Percentiles rank a stretch among this genome's conserved stretches.
These are phyloP conservation scores for Kryptopterus vitreolus DNA, from an alignment of 2,797 vertebrate species.

Conservation along the genomic window DNA sequence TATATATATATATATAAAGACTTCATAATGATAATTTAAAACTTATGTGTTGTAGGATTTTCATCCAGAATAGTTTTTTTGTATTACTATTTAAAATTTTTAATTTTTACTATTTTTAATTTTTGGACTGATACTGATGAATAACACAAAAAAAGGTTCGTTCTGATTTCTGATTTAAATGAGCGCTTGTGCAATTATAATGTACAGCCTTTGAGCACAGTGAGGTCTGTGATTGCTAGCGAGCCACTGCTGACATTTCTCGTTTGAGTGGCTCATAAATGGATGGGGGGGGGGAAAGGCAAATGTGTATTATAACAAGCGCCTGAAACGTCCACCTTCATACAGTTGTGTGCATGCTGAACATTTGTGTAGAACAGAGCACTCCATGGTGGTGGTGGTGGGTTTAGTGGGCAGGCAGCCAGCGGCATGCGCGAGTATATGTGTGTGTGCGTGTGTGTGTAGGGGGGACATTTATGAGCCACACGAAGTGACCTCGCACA, in stretches of 20 bases:
- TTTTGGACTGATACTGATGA: neutral
- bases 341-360: neutral
- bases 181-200: neutral
- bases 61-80: neutral
- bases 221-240: neutral
- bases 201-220: neutral
- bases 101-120: no score
- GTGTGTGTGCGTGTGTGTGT: neutral
- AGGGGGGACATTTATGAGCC: constrained; percentile 37
- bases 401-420: constrained; percentile 50
- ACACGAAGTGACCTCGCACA: constrained; percentile 69
- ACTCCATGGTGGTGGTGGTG: constrained; percentile 28
- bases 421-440: constrained; percentile 39
- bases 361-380: neutral
- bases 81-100: no score
- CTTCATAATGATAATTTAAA: no score
- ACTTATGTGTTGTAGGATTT: neutral
- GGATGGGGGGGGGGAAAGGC: neutral
- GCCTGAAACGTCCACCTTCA: neutral
- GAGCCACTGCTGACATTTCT: constrained; percentile 1
- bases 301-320: neutral
- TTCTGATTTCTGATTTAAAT: neutral
- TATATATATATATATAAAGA: no score
- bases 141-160: neutral
- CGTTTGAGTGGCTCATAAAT: neutral